Conservation (phyloP, 2,888 invertebrate genomes). For the Macrosoma leucophasiata region DNA sequence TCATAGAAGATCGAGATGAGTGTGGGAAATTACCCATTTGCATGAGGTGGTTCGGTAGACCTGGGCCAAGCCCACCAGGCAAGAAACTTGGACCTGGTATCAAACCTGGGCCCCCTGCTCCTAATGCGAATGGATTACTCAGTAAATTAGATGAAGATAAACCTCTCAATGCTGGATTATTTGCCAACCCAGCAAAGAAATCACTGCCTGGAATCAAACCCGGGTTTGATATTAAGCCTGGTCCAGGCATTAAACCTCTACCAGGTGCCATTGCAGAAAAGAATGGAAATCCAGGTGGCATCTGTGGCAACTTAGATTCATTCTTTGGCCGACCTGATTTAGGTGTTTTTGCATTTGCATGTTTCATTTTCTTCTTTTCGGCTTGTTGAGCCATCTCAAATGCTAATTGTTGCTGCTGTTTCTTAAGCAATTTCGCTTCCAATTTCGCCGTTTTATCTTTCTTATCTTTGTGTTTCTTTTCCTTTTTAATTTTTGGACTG, state of each 20-base stretch:
- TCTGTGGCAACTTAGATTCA: slow-evolving; percentile 54
- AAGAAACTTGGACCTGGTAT: slow-evolving; percentile 75
- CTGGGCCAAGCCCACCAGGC: slow-evolving; percentile 44
- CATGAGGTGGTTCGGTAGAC: slow-evolving; percentile 70
- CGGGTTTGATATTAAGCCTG: slow-evolving; percentile 62
- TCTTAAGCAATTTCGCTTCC: slow-evolving; percentile 63
- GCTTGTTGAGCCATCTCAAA: slow-evolving; percentile 54
- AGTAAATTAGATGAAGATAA: slow-evolving; percentile 55
- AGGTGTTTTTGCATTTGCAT: slow-evolving; percentile 45
- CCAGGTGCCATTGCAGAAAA: slow-evolving; percentile 65
- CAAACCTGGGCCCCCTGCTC: slow-evolving; percentile 76
- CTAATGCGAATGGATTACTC: slow-evolving; percentile 70
- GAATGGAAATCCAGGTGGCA: slow-evolving; percentile 64
- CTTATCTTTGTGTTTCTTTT: slow-evolving; percentile 72
- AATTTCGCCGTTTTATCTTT: slow-evolving; percentile 67
- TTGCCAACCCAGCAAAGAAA: slow-evolving; percentile 57
- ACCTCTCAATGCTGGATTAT: slow-evolving; percentile 65
- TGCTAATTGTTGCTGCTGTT: slow-evolving; percentile 63
- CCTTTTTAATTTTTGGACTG: slow-evolving; percentile 76
- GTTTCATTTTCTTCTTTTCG: slow-evolving; percentile 55
- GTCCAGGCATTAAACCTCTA: slow-evolving; percentile 74
- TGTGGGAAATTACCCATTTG: slow-evolving; percentile 72
- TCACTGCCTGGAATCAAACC: slow-evolving; percentile 68
- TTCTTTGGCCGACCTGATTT: slow-evolving; percentile 61
- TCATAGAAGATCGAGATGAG: slow-evolving; percentile 75